These are phyloP conservation scores for Melanitta fusca DNA, from an alignment of 2,797 vertebrate genomes.

Conservation along the genomic window DNA sequence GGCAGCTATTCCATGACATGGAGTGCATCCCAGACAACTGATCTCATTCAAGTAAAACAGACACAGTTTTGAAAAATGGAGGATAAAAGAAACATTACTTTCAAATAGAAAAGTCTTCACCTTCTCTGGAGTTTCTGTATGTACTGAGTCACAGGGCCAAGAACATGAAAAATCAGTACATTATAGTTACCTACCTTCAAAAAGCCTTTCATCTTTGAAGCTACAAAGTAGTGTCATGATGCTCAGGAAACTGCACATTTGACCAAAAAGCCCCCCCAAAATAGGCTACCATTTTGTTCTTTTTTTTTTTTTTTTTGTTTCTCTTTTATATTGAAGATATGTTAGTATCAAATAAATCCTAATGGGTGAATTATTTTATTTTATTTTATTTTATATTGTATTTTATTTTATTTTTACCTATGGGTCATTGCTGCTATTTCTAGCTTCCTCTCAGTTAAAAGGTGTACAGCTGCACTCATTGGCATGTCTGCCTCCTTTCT, in stretches of 20 bases:
- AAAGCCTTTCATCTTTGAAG: not conserved
- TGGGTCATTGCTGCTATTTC: not conserved
- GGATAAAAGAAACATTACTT: not conserved
- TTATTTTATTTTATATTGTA: not conserved
- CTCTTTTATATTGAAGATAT: not conserved
- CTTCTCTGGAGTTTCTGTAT: not conserved
- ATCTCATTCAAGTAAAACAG: conserved; percentile 1
- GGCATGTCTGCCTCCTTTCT: not conserved
- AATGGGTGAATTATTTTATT: not conserved
- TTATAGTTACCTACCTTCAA: not conserved
- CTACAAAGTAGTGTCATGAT: not conserved
- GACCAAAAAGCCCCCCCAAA: not conserved
- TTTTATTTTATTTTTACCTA: not conserved
- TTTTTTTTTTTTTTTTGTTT: not conserved
- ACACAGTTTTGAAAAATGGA: not conserved
- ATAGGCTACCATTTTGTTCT: not conserved
- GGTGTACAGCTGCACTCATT: not conserved
- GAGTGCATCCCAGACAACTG: not conserved
- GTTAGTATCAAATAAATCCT: not conserved
- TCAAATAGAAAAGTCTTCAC: conserved; percentile 20
- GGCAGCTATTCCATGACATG: not conserved
- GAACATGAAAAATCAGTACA: conserved; percentile 12
- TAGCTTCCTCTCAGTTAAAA: not conserved
- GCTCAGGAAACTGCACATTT: not conserved
- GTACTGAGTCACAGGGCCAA: not conserved